Evolutionary conservation across 2,797 vertebrate species (phyloP), one percentile per base, ranked within the genome.

Genomic region (Pristis pectinata): DNA sequence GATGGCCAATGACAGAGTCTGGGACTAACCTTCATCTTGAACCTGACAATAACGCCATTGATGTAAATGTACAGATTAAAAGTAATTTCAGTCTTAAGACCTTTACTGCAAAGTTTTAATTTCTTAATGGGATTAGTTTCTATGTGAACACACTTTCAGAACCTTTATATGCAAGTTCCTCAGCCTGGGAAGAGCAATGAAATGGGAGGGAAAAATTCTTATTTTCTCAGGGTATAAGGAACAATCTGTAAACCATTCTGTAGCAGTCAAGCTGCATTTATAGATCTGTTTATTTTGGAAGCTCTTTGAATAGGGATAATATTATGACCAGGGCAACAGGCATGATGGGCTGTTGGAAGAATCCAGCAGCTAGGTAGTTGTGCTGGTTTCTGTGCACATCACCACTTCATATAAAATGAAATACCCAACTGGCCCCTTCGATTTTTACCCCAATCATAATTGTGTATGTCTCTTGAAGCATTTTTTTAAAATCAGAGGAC

Each of bases 121-220:
- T 56, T 76, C 70, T 76, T 72, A 44, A 19, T 56, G 92, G 70
- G 70, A 96, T 97, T 97, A 96, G 97, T 97, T 96, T 97, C 95
- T 96, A 97, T 95, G 96, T 96, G 96, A 97, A 96, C 92, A 93
- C 97, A 95, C 96, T 67, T 76, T 95, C 95, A 2, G 67, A 96
- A 96, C 96, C 97, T 96, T 97, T 95, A 96, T 96, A 97, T 97
- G 96, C 97, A 96, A 96, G 97, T 97, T 96, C 95, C 95, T 97
- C 96, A 96, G 95, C 95, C 95, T 96, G 96, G 96, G 85, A 95
- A 91, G 59, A 91, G 87, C 59, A 91, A 96, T 95, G 95, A 95
- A n/a, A 74, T 6, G 67, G 95, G 94, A 95, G 44, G 91, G 94
- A 34, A 87, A 95, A 95, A 97, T 96, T 96, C 96, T 96, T 15